Conservation (phyloP, 2,888 invertebrate species). For the Geophilus truncorum region DNA sequence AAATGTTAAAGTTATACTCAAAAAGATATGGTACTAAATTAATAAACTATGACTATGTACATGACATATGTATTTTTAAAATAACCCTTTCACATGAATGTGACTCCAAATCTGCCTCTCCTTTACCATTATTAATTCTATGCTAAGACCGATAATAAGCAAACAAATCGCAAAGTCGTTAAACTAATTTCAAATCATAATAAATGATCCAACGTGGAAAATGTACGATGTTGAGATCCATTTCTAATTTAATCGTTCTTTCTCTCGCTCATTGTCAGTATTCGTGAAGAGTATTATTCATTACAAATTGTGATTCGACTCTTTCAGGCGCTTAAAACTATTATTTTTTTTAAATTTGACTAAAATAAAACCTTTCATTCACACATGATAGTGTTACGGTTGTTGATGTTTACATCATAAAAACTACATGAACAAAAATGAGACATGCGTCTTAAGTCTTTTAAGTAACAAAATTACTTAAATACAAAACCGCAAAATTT, state of each 20-base stretch:
- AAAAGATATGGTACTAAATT: background rate
- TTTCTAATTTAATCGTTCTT: background rate
- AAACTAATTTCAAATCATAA: background rate
- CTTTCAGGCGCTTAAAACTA: too few species aligned
- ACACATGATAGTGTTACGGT: background rate
- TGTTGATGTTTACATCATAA: background rate
- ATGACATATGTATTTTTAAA: slow-evolving; percentile 1
- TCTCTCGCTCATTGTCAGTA: background rate
- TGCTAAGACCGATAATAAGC: background rate
- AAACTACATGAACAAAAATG: background rate
- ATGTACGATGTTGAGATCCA: background rate
- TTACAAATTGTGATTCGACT: too few species aligned
- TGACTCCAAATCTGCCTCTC: background rate
- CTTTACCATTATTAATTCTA: background rate
- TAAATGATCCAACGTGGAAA: background rate
- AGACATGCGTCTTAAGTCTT: background rate
- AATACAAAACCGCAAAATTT: background rate
- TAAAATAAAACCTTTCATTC: background rate
- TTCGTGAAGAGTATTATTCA: too few species aligned
- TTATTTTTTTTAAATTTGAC: too few species aligned
- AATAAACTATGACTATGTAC: slow-evolving; percentile 3
- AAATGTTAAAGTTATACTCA: background rate
- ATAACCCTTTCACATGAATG: background rate
- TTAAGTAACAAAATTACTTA: background rate
- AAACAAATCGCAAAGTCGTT: background rate